Conservation (phyloP, 2,888 invertebrate genomes). For the Apodemia zela region DNA sequence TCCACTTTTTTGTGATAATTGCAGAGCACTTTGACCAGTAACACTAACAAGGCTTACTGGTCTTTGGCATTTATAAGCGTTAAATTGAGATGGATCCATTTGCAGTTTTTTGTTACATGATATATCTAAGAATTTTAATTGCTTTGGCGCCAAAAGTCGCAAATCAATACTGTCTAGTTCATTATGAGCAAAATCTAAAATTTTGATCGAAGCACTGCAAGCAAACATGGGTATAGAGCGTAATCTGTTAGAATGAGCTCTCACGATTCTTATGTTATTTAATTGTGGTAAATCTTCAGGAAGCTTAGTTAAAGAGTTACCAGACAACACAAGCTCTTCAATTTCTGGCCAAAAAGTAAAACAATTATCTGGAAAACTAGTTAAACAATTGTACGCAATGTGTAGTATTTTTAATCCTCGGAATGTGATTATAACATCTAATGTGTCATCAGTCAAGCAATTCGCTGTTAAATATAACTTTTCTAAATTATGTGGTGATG, state of each 20-base stretch:
- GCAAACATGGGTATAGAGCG: constrained; percentile 88
- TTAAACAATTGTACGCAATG: constrained; percentile 89
- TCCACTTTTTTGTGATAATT: constrained; percentile 73
- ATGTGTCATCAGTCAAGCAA: constrained; percentile 84
- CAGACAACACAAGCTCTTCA: constrained; percentile 90
- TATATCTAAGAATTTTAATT: constrained; percentile 91
- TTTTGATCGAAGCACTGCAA: constrained; percentile 86
- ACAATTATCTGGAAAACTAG: constrained; percentile 86
- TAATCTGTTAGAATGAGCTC: constrained; percentile 91
- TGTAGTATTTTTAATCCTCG: constrained; percentile 85
- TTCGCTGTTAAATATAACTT: constrained; percentile 88
- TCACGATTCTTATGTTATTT: constrained; percentile 85
- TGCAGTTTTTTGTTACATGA: constrained; percentile 91
- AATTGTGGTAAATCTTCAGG: constrained; percentile 88
- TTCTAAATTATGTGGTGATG: constrained; percentile 82
- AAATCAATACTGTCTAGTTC: constrained; percentile 90
- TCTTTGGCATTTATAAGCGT: constrained; percentile 88
- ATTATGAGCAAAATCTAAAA: constrained; percentile 92
- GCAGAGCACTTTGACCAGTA: constrained; percentile 88
- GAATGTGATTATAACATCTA: constrained; percentile 84
- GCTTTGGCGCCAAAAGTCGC: constrained; percentile 87
- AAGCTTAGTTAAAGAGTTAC: constrained; percentile 87
- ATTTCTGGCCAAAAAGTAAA: constrained; percentile 88
- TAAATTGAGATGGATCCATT: constrained; percentile 91
- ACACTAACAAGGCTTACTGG: constrained; percentile 92